Base-by-base conservation (phyloP, 2,113 vertebrate species). In the Xiphophorus couchianus region DNA sequence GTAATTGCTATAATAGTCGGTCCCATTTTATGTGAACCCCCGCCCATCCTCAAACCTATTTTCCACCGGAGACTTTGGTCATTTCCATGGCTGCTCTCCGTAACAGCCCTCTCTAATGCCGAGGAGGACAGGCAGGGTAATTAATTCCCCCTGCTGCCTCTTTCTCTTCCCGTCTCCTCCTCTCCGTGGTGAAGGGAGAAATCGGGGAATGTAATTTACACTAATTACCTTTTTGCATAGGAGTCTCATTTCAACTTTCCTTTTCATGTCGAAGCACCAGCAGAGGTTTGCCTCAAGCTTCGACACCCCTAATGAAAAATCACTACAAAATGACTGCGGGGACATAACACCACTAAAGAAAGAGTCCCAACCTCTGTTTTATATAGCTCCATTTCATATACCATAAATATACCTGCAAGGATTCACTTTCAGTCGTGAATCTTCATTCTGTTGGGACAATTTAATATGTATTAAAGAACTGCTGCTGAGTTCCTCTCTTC, bases 211-310 rank as follows among this genome's bases (percentile, higher is more conserved):
- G 89, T 89, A 86, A 93, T 94, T 93, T 90, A 86, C 87, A 82
- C 89, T 93, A 92, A 93, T 92, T 92, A 92, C 88, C 90, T 92
- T 91, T 89, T 89, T 88, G 84, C 90, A 84, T 81, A 84, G 88
- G 84, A 84, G 86, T 90, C 89, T 93, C 82, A 85, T 91, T 92
- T 88, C 87, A 93, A 87, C 88, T 90, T 91, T 88, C 80, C 86
- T 86, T 90, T 92, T 91, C 80, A 92, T 87, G 85, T 89, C 39
- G 73, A 63, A 78, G 83, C 5, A n/a, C 73, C 29, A 7, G 62
- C 80, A 29, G 0, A 71, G 75, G 73, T 69, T 29, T 67, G 79
- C 71, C 84, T 86, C 66, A 68, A 84, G 81, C 85, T 35, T 72
- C 82, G 76, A 71, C 79, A 64, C 42, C 77, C 63, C 63, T 64